A percentile compares a stretch with the other conserved stretches of the same genome.
These are phyloP conservation scores for Apodemia duryi DNA, from an alignment of 2,888 invertebrate genomes.

Conservation along the genomic window DNA sequence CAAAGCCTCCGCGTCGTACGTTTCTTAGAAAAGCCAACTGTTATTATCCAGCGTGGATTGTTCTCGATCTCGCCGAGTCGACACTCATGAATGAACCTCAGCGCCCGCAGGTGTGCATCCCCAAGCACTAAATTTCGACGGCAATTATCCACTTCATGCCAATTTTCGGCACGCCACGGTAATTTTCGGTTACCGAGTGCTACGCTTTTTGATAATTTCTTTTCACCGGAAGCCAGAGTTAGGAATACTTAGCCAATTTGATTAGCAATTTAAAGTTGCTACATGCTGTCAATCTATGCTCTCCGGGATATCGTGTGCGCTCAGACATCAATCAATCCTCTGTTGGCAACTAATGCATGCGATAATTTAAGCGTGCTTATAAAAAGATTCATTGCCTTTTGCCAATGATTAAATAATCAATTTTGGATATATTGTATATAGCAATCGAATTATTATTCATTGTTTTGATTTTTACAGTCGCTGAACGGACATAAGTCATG, in stretches of 20 bases:
- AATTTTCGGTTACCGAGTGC: slow-evolving; percentile 65
- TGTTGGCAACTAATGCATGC: slow-evolving; percentile 63
- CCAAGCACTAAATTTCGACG: slow-evolving; percentile 54
- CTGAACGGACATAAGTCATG: slow-evolving; percentile 1
- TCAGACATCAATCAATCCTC: slow-evolving; percentile 56
- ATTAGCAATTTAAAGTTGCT: slow-evolving; percentile 41
- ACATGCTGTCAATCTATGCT: slow-evolving; percentile 43
- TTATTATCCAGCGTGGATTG: slow-evolving; percentile 68
- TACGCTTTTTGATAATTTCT: slow-evolving; percentile 49
- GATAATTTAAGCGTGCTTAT: slow-evolving; percentile 62
- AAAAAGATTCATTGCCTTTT: slow-evolving; percentile 52
- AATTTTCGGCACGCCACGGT: slow-evolving; percentile 70
- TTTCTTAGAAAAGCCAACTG: slow-evolving; percentile 76
- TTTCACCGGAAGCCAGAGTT: slow-evolving; percentile 65
- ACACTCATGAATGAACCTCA: slow-evolving; percentile 70
- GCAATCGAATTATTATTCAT: too few species aligned
- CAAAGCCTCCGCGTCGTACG: slow-evolving; percentile 65
- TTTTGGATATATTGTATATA: slow-evolving; percentile 26
- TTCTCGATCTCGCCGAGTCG: slow-evolving; percentile 63
- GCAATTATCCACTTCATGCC: slow-evolving; percentile 52
- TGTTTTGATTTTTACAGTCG: neutral
- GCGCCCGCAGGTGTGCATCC: slow-evolving; percentile 70
- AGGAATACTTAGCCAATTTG: slow-evolving; percentile 52
- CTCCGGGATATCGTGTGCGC: slow-evolving; percentile 37
- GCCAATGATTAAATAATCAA: slow-evolving; percentile 70